Percentiles rank a stretch among this genome's conserved stretches.
Conservation (phyloP, 2,888 invertebrate genomes). For the Andrena marginata region DNA sequence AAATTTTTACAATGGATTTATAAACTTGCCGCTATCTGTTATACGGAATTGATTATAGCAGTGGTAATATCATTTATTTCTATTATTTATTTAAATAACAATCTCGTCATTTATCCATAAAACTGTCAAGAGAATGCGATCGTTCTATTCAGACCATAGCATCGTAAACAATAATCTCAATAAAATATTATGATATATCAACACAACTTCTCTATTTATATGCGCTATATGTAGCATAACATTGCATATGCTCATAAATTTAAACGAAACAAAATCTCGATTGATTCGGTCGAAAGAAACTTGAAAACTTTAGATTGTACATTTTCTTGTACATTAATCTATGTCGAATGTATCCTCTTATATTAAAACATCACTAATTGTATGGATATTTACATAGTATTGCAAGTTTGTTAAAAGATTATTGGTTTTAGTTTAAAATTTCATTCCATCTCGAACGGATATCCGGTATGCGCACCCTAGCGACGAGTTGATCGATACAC, state of each 20-base stretch:
- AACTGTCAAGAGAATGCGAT: background rate
- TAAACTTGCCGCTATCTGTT: background rate
- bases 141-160: background rate
- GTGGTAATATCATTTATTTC: background rate
- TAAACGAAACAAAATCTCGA: background rate
- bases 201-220: background rate
- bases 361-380: background rate
- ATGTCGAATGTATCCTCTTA: background rate
- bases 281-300: background rate
- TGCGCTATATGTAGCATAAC: background rate
- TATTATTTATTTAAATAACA: background rate
- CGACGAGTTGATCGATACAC: conserved; percentile 1
- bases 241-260: background rate
- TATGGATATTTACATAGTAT: background rate
- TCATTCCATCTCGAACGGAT: conserved; percentile 43
- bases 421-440: conserved; percentile 41
- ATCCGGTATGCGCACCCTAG: conserved; percentile 57
- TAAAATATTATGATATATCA: background rate
- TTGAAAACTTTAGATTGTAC: background rate
- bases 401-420: background rate
- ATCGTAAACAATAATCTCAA: background rate
- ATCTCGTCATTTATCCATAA: background rate
- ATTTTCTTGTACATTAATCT: background rate
- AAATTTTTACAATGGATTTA: background rate
- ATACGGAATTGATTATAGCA: background rate